Evolutionary conservation across 2,888 invertebrate species (phyloP).

Genomic region (Noctua comes): DNA sequence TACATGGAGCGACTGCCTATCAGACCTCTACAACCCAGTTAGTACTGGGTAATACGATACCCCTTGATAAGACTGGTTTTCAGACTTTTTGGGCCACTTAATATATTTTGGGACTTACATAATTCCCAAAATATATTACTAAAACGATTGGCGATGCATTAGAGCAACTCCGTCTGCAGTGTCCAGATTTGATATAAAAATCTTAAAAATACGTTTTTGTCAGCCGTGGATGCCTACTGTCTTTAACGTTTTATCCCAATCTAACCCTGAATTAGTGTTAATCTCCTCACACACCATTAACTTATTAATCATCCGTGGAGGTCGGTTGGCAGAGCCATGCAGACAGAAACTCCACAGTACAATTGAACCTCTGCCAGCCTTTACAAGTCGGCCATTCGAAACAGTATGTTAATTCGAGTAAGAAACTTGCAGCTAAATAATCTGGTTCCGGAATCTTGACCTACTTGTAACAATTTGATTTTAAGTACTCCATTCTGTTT

Average conservation of each 20-base stretch:
- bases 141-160: background rate
- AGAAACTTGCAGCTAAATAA: conserved; percentile 54
- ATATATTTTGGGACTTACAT: background rate
- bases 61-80: too few species aligned
- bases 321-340: background rate
- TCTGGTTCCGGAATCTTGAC: conserved; percentile 60
- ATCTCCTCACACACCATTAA: background rate
- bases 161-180: background rate
- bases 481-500: conserved; percentile 43
- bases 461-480: conserved; percentile 57
- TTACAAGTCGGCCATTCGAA: conserved; percentile 31
- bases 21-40: too few species aligned
- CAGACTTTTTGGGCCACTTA: too few species aligned
- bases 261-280: background rate
- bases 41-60: too few species aligned
- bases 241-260: background rate
- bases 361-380: conserved; percentile 38
- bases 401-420: conserved; percentile 53
- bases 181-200: background rate
- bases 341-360: background rate
- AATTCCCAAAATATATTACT: background rate
- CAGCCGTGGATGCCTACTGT: background rate
- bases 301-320: background rate
- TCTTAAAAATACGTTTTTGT: background rate
- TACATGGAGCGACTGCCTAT: too few species aligned